Evolutionary conservation across 2,888 invertebrate species (phyloP).

Genomic region (Sepiola atlantica): DNA sequence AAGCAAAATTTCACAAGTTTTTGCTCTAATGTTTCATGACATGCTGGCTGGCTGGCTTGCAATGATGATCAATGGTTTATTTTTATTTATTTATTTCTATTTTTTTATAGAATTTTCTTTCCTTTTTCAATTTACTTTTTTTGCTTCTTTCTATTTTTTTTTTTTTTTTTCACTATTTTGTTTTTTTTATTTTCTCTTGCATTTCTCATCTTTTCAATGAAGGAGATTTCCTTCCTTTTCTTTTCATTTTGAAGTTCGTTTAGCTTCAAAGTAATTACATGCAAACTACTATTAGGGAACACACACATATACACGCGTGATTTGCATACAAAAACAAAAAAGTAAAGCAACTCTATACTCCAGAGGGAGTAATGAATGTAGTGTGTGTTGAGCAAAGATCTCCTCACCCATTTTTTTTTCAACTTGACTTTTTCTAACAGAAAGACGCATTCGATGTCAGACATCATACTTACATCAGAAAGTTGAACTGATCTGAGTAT

Average conservation of each 20-base stretch:
- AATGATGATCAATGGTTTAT: not conserved
- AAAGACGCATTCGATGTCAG: not conserved
- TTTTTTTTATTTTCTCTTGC: not conserved
- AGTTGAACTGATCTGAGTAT: not conserved
- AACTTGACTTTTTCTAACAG: not conserved
- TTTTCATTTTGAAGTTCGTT: not conserved
- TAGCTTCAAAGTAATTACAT: conserved; percentile 19
- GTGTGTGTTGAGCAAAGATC: not conserved
- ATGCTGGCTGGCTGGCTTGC: conserved; percentile 32
- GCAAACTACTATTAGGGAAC: not conserved
- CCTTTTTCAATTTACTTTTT: not conserved
- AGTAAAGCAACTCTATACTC: not conserved
- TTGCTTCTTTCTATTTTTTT: not conserved
- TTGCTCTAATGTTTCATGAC: conserved; percentile 43
- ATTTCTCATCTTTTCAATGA: conserved; percentile 2
- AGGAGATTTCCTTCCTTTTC: not conserved
- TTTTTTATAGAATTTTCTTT: not conserved
- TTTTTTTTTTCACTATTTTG: not conserved
- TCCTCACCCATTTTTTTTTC: not conserved
- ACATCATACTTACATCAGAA: not conserved
- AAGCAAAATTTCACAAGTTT: conserved; percentile 43
- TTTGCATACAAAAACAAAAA: not conserved
- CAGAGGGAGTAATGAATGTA: not conserved
- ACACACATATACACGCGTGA: not conserved
- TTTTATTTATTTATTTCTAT: not conserved